Evolutionary conservation across 2,888 invertebrate genomes (phyloP).

Genomic region (Phlogophora meticulosa): DNA sequence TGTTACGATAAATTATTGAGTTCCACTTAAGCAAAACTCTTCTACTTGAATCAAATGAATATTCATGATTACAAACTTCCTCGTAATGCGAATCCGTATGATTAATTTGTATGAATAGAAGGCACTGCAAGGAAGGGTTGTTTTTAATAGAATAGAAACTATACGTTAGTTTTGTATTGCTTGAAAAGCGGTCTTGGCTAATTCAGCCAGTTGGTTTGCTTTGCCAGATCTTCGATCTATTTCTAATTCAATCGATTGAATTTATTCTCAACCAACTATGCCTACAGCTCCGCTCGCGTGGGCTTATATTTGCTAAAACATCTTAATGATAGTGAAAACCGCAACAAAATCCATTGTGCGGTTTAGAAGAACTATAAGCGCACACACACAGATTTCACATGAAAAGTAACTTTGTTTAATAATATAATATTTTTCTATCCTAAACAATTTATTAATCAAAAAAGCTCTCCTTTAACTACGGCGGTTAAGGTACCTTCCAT

Average conservation of each 20-base stretch:
- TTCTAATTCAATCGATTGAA: constrained; percentile 41
- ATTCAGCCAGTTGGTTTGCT: constrained; percentile 20
- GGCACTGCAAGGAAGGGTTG: background rate
- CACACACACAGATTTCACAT: too few relatives aligned
- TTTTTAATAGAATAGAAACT: constrained; percentile 1
- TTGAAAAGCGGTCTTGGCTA: constrained; percentile 16
- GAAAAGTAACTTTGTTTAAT: too few relatives aligned
- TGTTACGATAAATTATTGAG: background rate
- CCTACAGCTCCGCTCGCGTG: background rate
- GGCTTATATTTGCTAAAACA: background rate
- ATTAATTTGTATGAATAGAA: background rate
- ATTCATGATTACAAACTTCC: background rate
- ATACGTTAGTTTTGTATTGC: background rate
- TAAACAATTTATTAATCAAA: too few relatives aligned
- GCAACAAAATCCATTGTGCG: too few relatives aligned
- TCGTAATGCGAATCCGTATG: background rate
- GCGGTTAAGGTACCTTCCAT: too few relatives aligned
- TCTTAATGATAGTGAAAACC: background rate
- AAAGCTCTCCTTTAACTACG: too few relatives aligned
- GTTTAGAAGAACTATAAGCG: too few relatives aligned
- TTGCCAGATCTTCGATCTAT: constrained; percentile 53
- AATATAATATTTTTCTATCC: too few relatives aligned
- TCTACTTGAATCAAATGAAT: background rate
- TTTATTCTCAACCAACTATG: constrained; percentile 25
- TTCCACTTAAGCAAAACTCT: too few relatives aligned